Evolutionary conservation across 1,140 invertebrate genomes (phyloP).

Genomic region (Heliconius eleuchia): DNA sequence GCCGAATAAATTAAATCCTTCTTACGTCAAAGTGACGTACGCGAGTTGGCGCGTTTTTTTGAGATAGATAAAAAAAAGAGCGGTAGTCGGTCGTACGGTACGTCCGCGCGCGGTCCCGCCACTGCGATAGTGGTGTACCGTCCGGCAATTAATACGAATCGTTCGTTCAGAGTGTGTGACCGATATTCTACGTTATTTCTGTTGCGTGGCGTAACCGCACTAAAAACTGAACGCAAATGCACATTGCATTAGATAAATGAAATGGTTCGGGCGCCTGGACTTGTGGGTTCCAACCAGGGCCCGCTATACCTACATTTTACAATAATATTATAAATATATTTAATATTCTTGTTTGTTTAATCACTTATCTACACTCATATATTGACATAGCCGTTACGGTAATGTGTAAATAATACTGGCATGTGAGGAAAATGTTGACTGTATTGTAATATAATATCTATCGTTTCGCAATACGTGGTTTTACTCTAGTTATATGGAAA

Average conservation of each 20-base stretch:
- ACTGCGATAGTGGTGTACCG: slow-evolving; percentile 70
- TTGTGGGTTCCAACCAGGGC: slow-evolving; percentile 24
- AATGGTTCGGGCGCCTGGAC: slow-evolving; percentile 52
- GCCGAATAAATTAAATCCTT: slow-evolving; percentile 5
- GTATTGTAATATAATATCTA: slow-evolving; percentile 7
- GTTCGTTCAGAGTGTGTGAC: slow-evolving; percentile 74
- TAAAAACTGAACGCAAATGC: slow-evolving; percentile 78
- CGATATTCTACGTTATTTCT: slow-evolving; percentile 80
- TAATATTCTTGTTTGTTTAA: background rate
- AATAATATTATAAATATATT: background rate
- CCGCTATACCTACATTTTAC: slow-evolving; percentile 22
- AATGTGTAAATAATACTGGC: slow-evolving; percentile 14
- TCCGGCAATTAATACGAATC: slow-evolving; percentile 72
- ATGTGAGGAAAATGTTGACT: slow-evolving; percentile 12
- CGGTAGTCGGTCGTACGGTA: slow-evolving; percentile 46
- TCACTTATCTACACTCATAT: background rate
- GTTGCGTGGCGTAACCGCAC: slow-evolving; percentile 75
- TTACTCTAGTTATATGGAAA: background rate
- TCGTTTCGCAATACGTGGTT: background rate
- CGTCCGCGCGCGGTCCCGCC: slow-evolving; percentile 71
- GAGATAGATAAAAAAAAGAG: slow-evolving; percentile 48
- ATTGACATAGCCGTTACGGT: background rate
- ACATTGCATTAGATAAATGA: slow-evolving; percentile 77
- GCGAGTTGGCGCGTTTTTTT: slow-evolving; percentile 54
- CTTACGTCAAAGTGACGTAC: slow-evolving; percentile 29